phyloP scores from a whole-genome alignment of 2,888 invertebrate species.

The Thera britannica region DNA sequence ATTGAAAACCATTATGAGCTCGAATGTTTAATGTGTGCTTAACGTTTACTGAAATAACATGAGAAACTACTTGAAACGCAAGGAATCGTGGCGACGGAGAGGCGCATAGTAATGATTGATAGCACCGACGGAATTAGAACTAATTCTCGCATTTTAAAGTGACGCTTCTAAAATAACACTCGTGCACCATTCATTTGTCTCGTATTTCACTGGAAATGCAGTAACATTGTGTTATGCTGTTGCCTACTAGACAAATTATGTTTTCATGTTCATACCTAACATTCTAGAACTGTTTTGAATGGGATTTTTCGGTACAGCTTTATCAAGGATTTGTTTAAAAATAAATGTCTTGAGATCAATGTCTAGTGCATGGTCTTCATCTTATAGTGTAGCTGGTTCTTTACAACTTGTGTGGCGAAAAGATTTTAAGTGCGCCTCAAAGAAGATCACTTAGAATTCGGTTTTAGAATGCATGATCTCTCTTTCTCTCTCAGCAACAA shows the following conservation, averaged over 20 bases:
- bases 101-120: slow-evolving; percentile 80
- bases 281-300: too few species aligned
- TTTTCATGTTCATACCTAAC: too few species aligned
- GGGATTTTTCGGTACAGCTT: too few species aligned
- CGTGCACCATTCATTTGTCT: slow-evolving; percentile 37
- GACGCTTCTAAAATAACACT: slow-evolving; percentile 55
- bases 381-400: too few species aligned
- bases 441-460: too few species aligned
- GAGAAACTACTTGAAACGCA: slow-evolving; percentile 57
- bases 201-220: slow-evolving; percentile 36
- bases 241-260: neutral
- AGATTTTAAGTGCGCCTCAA: too few species aligned
- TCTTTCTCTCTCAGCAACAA: too few species aligned
- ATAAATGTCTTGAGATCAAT: too few species aligned
- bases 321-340: too few species aligned
- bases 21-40: slow-evolving; percentile 28
- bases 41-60: slow-evolving; percentile 42
- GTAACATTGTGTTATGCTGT: slow-evolving; percentile 4
- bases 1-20: slow-evolving; percentile 31
- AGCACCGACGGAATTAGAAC: slow-evolving; percentile 67
- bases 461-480: too few species aligned
- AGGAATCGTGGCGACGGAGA: slow-evolving; percentile 50
- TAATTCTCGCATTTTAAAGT: slow-evolving; percentile 67
- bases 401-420: too few species aligned
- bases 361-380: too few species aligned